Base-by-base conservation (phyloP, 2,888 invertebrate species). In the Ochropleura leucogaster region DNA sequence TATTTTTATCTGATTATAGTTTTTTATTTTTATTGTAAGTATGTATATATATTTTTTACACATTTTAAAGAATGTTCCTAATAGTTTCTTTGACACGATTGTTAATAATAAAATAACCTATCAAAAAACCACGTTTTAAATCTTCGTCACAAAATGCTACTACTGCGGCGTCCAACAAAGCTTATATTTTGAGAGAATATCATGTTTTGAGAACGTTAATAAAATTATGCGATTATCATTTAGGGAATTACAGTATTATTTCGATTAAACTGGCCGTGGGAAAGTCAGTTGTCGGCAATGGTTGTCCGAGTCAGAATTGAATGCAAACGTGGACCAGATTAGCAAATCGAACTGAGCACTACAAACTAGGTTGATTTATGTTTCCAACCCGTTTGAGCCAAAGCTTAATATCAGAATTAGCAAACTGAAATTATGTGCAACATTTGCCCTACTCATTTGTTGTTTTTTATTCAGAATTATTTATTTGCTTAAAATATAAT, bases 171-270 rank as follows among this genome's bases (percentile, higher is more conserved):
- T 20, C 55, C 55, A 47, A 14, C 18, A 47, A 74, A 53, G 10
- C 8, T 65, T n/a, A 57, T 67, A 67, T 46, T 77, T 42, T 46
- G 14, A 59, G 49, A 49, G 49, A 49, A 49, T 30, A 57, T 7
- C 16, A n/a, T 46, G 30, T n/a, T 30, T n/a, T 18, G 7, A 40
- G 14, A 51, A 66, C 59, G 18, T 51, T 6, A 14, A 46, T 30
- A 46, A 5, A 49, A 46, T 10, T 20, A 59, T 20, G 14, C 30
- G 16, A 14, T 74, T 40, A 47, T 60, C 9, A 60, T 51, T 74
- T 46, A 53, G 62, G 55, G 12, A 64, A 20, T 47, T 7, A 55
- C 42, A 20, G 18, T 42, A 46, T 18, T 4, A n/a, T 64, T 74
- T 47, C 14, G 16, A 73, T 16, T 60, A 9, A n/a, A 60, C 16